These are phyloP conservation scores for Knipowitschia caucasica DNA, from an alignment of 2,797 vertebrate genomes.

Conservation along the genomic window DNA sequence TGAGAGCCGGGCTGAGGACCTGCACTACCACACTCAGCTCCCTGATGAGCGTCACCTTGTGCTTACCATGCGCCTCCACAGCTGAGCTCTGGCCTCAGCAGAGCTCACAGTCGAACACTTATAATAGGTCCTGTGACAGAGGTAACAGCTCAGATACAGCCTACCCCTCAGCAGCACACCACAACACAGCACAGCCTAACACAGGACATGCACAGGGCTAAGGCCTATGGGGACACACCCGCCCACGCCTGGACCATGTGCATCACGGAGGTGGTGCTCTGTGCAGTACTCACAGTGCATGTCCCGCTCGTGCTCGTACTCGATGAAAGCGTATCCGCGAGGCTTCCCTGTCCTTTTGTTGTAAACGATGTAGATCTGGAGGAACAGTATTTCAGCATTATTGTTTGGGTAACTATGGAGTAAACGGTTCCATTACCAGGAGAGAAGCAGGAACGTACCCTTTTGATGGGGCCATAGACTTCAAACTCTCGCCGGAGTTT, in stretches of 20 bases:
- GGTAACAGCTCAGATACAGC: conserved; percentile 55
- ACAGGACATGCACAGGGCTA: conserved; percentile 43
- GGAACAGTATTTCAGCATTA: conserved; percentile 1
- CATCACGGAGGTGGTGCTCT: not conserved
- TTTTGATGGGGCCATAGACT: conserved; percentile 93
- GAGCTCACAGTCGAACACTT: conserved; percentile 75
- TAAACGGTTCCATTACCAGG: not conserved
- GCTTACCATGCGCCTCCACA: conserved; percentile 77
- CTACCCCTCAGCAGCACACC: conserved; percentile 44
- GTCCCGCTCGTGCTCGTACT: conserved; percentile 93
- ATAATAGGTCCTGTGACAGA: conserved; percentile 70
- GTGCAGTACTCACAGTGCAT: conserved; percentile 94
- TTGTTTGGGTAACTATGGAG: no score
- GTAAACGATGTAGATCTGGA: conserved; percentile 94
- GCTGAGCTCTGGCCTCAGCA: conserved; percentile 71
- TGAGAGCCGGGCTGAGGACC: conserved; percentile 72
- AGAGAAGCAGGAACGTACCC: conserved; percentile 66
- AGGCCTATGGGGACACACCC: not conserved
- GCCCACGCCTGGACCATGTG: not conserved
- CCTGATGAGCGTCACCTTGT: conserved; percentile 67
- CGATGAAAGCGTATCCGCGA: conserved; percentile 94
- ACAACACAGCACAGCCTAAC: conserved; percentile 40
- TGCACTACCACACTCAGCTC: conserved; percentile 10
- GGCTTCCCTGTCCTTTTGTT: conserved; percentile 92
- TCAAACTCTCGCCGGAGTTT: conserved; percentile 94